These are phyloP conservation scores for Maniola jurtina DNA, from an alignment of 1,140 invertebrate genomes.

Conservation along the genomic window DNA sequence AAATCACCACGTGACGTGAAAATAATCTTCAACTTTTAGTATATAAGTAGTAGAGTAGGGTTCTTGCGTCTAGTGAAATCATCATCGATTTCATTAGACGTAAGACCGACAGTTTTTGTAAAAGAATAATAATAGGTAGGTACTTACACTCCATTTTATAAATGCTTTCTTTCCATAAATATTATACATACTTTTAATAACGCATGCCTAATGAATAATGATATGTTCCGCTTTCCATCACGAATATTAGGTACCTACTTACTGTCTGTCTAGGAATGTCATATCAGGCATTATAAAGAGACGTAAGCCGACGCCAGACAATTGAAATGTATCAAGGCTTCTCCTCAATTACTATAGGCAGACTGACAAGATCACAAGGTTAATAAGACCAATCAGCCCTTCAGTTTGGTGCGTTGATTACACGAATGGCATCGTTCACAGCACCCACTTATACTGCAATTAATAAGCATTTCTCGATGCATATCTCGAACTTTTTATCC, in stretches of 20 bases:
- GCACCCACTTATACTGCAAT: conserved; percentile 9
- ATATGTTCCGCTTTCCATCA: not conserved
- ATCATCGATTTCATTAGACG: conserved; percentile 59
- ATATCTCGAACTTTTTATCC: not conserved
- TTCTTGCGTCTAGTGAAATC: no score
- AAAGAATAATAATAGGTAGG: no score
- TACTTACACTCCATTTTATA: not conserved
- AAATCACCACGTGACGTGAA: no score
- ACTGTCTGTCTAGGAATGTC: not conserved
- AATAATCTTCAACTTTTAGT: no score
- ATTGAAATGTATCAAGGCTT: conserved; percentile 70
- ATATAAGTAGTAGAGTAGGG: no score
- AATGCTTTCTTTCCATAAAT: not conserved
- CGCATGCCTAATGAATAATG: no score
- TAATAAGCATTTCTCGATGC: not conserved
- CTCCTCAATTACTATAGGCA: conserved; percentile 59
- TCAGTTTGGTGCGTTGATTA: conserved; percentile 57
- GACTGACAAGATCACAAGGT: conserved; percentile 59
- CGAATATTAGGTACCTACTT: not conserved
- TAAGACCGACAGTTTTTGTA: conserved; percentile 60
- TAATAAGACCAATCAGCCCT: conserved; percentile 67
- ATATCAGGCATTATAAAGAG: conserved; percentile 16
- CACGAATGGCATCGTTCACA: conserved; percentile 26
- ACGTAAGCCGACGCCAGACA: conserved; percentile 52
- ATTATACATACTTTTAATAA: not conserved